Evolutionary conservation across 2,888 invertebrate species (phyloP).

Genomic region (Apamea monoglypha): DNA sequence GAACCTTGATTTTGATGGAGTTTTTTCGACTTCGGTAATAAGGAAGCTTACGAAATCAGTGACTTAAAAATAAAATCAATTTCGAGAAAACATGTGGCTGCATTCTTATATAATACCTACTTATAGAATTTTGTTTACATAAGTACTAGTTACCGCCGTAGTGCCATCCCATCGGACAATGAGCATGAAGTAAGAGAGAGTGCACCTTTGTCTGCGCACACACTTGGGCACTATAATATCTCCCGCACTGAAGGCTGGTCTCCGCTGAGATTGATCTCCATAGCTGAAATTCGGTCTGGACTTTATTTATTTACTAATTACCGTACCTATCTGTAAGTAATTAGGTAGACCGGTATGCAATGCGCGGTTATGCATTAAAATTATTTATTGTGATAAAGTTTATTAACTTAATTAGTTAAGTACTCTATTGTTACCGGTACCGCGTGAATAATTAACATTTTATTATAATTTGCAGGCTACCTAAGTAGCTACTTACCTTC

Average conservation of each 20-base stretch:
- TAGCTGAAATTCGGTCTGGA: too few relatives aligned
- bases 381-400: background rate
- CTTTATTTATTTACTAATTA: background rate
- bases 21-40: constrained; percentile 10
- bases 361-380: too few relatives aligned
- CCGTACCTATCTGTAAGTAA: background rate
- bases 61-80: background rate
- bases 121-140: background rate
- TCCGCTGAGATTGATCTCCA: too few relatives aligned
- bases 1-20: constrained; percentile 28
- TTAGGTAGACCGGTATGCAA: background rate
- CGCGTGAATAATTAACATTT: constrained; percentile 5
- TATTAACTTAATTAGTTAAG: constrained; percentile 2
- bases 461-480: background rate
- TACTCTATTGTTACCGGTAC: background rate
- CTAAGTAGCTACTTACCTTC: background rate
- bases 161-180: too few relatives aligned
- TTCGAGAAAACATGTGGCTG: background rate
- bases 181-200: too few relatives aligned
- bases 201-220: too few relatives aligned
- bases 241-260: too few relatives aligned
- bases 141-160: background rate
- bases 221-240: too few relatives aligned
- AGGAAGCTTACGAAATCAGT: constrained; percentile 6
- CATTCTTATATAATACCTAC: too few relatives aligned